Base-by-base conservation (phyloP, 2,113 vertebrate genomes). In the Esox niger region DNA sequence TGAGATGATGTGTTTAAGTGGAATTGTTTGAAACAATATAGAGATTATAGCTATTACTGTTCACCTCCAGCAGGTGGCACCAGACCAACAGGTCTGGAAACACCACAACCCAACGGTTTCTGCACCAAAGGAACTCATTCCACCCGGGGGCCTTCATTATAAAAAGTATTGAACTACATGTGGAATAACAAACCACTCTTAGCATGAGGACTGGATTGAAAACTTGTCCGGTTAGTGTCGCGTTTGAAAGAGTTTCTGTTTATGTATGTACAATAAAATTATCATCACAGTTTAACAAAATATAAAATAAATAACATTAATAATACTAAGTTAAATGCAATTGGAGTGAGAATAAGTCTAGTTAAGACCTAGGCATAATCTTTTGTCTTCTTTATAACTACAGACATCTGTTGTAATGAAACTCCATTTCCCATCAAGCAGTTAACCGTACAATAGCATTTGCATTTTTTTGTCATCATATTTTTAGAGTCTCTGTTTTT, bases 281-380 rank as follows among this genome's bases (percentile, higher is more conserved):
- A 43, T 43, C 17, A 43, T 43, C 81, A 88, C 86, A 88, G 78
- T 88, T 88, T 77, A 90, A 89, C 81, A 87, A 90, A 89, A 88
- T 82, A 82, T 74, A 81, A 91, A 91, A 91, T 91, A 91, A 91
- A 91, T 91, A 91, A 91, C 86, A 90, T 86, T 47, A 83, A 88
- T 77, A 90, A 87, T 86, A 89, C 75, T 84, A 79, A 82, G 81
- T 85, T 87, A 80, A 88, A 87, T 82, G 77, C 79, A 79, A 85
- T 87, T 74, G 73, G 78, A 81, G 75, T 74, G 80, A 84, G 75
- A 70, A 38, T 38, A 38, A 66, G 75, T 86, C 85, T 71, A 74
- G 63, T 80, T 35, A 78, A 73, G 82, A 86, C 64, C 49, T 32
- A 57, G 64, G 38, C 71, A 38, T 65, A 69, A 75, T 63, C 55